Conservation (phyloP, 1,140 invertebrate species). For the Drosophila elegans region DNA sequence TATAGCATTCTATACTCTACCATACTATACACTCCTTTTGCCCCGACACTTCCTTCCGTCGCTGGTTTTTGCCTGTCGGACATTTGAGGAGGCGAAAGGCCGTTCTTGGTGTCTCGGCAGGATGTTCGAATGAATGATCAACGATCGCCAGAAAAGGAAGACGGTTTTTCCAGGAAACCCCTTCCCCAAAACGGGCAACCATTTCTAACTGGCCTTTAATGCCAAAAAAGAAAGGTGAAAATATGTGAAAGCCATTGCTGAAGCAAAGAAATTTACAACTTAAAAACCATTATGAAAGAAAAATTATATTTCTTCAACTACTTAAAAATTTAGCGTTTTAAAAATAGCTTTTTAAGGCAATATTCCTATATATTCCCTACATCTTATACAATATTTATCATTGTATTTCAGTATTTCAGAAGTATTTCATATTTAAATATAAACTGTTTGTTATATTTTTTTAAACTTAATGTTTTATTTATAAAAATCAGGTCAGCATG, state of each 20-base stretch:
- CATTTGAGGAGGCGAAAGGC: not conserved
- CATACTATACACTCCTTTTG: slow-evolving; percentile 49
- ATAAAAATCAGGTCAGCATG: too few relatives aligned
- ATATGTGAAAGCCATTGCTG: not conserved
- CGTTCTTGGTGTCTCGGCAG: slow-evolving; percentile 3
- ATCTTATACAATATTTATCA: too few relatives aligned
- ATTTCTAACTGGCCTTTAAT: not conserved
- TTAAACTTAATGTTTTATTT: too few relatives aligned
- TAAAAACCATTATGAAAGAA: not conserved
- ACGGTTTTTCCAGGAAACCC: slow-evolving; percentile 1
- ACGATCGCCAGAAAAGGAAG: slow-evolving; percentile 19
- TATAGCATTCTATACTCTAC: slow-evolving; percentile 32
- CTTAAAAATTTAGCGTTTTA: too few relatives aligned
- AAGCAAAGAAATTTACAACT: not conserved
- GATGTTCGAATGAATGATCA: slow-evolving; percentile 38
- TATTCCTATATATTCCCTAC: too few relatives aligned
- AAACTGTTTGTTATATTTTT: too few relatives aligned
- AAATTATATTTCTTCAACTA: not conserved
- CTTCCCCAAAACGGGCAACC: not conserved
- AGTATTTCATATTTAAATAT: too few relatives aligned
- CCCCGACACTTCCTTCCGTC: slow-evolving; percentile 51
- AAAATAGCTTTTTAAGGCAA: too few relatives aligned
- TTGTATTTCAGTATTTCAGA: too few relatives aligned
- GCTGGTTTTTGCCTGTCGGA: slow-evolving; percentile 7
- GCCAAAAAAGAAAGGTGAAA: not conserved